Percentiles rank a stretch among this genome's conserved stretches.
Conservation (phyloP, 1,140 invertebrate genomes). For the Conopomorpha cramerella region DNA sequence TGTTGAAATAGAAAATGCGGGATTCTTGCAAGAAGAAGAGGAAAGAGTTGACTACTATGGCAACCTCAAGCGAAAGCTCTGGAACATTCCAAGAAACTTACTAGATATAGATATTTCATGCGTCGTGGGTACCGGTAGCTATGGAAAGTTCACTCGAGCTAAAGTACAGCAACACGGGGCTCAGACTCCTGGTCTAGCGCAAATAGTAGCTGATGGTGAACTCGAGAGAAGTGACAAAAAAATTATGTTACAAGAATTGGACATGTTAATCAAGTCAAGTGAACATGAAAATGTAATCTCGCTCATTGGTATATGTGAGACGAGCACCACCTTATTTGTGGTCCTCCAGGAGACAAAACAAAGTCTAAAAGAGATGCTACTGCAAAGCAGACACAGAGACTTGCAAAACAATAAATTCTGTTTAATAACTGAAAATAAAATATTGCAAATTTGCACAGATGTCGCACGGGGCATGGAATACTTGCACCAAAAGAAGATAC, state of each 20-base stretch:
- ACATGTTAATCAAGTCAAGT: constrained; percentile 69
- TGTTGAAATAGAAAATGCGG: constrained; percentile 66
- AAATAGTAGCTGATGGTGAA: constrained; percentile 61
- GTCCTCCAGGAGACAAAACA: constrained; percentile 69
- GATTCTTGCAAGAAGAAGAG: constrained; percentile 75
- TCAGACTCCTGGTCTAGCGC: constrained; percentile 33
- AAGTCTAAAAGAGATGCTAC: constrained; percentile 70
- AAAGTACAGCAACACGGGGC: constrained; percentile 63
- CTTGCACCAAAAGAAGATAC: constrained; percentile 64
- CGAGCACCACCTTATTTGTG: constrained; percentile 71
- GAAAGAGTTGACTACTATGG: constrained; percentile 72
- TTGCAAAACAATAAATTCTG: constrained; percentile 66
- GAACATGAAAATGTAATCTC: constrained; percentile 73
- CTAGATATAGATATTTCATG: constrained; percentile 69
- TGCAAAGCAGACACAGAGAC: constrained; percentile 67
- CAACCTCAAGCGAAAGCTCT: constrained; percentile 73
- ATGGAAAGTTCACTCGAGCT: constrained; percentile 74
- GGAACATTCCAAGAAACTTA: constrained; percentile 72
- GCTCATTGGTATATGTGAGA: constrained; percentile 80
- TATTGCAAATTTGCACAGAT: constrained; percentile 62
- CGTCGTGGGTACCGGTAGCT: constrained; percentile 73
- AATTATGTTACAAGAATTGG: constrained; percentile 74
- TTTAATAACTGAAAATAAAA: constrained; percentile 64
- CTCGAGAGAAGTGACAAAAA: constrained; percentile 66
- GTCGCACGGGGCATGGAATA: constrained; percentile 71